Conservation (phyloP, 1,140 invertebrate genomes). For the Uloborus diversus region DNA sequence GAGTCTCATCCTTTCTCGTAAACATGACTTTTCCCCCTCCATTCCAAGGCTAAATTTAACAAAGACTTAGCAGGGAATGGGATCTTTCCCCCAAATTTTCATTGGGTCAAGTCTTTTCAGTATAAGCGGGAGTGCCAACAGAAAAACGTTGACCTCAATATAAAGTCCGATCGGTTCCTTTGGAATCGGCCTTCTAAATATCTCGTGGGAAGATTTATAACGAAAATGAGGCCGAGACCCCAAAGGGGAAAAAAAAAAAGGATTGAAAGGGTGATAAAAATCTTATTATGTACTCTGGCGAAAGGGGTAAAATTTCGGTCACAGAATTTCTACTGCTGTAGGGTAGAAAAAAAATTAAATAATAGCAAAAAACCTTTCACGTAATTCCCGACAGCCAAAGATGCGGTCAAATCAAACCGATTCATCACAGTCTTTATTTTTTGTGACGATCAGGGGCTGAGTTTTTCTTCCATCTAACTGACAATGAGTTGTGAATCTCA, state of each 20-base stretch:
- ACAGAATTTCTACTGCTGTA: constrained; percentile 30
- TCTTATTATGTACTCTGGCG: constrained; percentile 50
- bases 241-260: constrained; percentile 34
- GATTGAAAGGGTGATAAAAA: constrained; percentile 53
- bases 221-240: constrained; percentile 46
- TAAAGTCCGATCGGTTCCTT: constrained; percentile 10
- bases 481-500: no score
- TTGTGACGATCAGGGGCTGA: no score
- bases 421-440: constrained; percentile 11
- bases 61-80: background rate
- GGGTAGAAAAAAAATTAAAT: no score
- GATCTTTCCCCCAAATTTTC: constrained; percentile 26
- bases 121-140: constrained; percentile 4
- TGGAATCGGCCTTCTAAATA: constrained; percentile 21
- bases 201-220: constrained; percentile 55
- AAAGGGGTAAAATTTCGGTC: constrained; percentile 56
- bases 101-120: constrained; percentile 45
- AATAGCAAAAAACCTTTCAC: no score
- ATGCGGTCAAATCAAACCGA: constrained; percentile 25
- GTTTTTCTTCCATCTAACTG: no score
- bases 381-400: background rate
- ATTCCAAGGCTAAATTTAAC: background rate
- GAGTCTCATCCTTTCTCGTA: constrained; percentile 34
- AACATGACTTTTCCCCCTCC: background rate
- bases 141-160: constrained; percentile 46